phyloP scores from a whole-genome alignment of 2,113 vertebrate species.

The Benitochromis conjunctus region DNA sequence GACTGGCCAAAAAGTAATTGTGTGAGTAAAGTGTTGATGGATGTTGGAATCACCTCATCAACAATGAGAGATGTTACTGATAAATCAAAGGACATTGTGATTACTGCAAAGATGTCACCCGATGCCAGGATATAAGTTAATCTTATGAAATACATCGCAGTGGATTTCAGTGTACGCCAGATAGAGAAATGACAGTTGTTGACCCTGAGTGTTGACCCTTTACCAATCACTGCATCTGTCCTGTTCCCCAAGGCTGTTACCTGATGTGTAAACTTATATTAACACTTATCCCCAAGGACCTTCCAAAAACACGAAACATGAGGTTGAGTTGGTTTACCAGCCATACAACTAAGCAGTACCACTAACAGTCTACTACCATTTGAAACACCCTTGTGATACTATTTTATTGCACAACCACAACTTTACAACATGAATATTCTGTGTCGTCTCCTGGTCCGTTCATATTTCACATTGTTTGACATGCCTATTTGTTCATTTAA shows the following conservation, averaged over 20 bases:
- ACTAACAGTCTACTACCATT: background rate
- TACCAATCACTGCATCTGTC: background rate
- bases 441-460: background rate
- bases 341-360: background rate
- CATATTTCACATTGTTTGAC: background rate
- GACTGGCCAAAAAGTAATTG: slow-evolving; percentile 29
- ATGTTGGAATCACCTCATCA: slow-evolving; percentile 35
- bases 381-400: background rate
- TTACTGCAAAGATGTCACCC: slow-evolving; percentile 29
- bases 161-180: background rate
- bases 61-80: slow-evolving; percentile 39
- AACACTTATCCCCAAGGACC: background rate
- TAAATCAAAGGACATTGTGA: slow-evolving; percentile 39
- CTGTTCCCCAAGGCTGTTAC: background rate
- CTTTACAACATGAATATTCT: background rate
- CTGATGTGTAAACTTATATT: background rate
- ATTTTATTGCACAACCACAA: background rate
- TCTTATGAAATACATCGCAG: slow-evolving; percentile 6
- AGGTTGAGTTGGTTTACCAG: background rate
- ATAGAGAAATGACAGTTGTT: slow-evolving; percentile 37
- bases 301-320: background rate
- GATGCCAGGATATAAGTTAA: slow-evolving; percentile 16
- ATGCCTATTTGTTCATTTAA: background rate
- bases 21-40: slow-evolving; percentile 48
- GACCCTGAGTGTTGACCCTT: slow-evolving; percentile 11